These are phyloP conservation scores for Zaprionus bogoriensis DNA, from an alignment of 2,888 invertebrate genomes.

Conservation along the genomic window DNA sequence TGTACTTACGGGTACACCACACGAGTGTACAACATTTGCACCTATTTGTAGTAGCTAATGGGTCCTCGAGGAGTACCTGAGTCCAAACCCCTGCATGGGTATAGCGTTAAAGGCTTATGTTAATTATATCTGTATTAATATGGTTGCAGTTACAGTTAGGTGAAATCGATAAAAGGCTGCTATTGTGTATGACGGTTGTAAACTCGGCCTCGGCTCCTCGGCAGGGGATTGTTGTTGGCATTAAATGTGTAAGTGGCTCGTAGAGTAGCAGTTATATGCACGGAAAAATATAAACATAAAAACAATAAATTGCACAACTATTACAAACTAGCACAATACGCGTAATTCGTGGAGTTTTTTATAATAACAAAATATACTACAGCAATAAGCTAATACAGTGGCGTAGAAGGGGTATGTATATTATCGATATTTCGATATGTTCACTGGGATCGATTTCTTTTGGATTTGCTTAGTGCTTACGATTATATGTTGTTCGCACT, in stretches of 20 bases:
- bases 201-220: slow-evolving; percentile 18
- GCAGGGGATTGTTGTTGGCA: slow-evolving; percentile 26
- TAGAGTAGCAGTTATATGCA: slow-evolving; percentile 16
- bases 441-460: background rate
- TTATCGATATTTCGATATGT: slow-evolving; percentile 29
- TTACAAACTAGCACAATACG: slow-evolving; percentile 14
- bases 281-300: slow-evolving; percentile 28
- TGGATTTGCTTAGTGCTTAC: background rate
- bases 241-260: slow-evolving; percentile 3
- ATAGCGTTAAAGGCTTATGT: slow-evolving; percentile 16
- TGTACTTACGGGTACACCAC: slow-evolving; percentile 2
- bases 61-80: slow-evolving; percentile 3
- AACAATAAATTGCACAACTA: slow-evolving; percentile 22
- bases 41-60: background rate
- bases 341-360: slow-evolving; percentile 40
- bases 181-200: slow-evolving; percentile 29
- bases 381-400: slow-evolving; percentile 36
- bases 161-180: slow-evolving; percentile 61
- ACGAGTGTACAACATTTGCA: background rate
- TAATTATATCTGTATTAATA: slow-evolving; percentile 25
- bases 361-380: slow-evolving; percentile 55
- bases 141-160: slow-evolving; percentile 27
- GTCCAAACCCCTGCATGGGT: slow-evolving; percentile 5
- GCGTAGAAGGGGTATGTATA: slow-evolving; percentile 18
- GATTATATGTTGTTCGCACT: background rate